phyloP scores from a whole-genome alignment of 2,888 invertebrate genomes.

The Dicycla oo region DNA sequence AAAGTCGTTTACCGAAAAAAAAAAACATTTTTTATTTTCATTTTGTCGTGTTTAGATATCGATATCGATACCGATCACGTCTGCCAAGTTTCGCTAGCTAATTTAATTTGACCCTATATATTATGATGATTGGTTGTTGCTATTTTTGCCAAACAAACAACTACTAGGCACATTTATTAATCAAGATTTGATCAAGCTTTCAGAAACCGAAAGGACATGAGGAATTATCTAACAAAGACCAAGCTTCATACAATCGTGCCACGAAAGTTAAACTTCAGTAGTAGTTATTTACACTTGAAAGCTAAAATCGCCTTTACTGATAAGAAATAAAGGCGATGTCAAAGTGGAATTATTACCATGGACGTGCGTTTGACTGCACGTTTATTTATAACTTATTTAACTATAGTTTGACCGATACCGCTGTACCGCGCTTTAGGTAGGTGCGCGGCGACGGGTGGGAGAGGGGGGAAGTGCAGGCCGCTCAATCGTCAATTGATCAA shows the following conservation, averaged over 20 bases:
- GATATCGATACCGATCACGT: too few species aligned
- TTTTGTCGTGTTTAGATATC: too few species aligned
- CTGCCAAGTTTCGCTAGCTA: too few species aligned
- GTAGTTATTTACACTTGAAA: neutral
- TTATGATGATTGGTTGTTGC: neutral
- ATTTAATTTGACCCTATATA: neutral
- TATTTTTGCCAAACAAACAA: neutral
- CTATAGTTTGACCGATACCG: too few species aligned
- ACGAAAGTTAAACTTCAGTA: neutral
- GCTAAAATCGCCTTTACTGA: neutral
- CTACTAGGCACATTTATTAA: neutral
- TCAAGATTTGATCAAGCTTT: neutral
- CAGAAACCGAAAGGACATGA: neutral
- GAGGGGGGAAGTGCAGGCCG: too few species aligned
- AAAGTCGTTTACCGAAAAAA: too few species aligned
- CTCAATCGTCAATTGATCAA: too few species aligned
- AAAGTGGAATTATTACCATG: neutral
- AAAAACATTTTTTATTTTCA: too few species aligned
- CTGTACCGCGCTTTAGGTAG: too few species aligned
- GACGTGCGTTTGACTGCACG: neutral
- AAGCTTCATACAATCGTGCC: slow-evolving; percentile 11
- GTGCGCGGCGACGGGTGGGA: too few species aligned
- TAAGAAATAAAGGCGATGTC: neutral
- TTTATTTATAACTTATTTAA: neutral
- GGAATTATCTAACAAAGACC: neutral